Conservation (phyloP, 2,797 vertebrate species). For the Craterocephalus amniculus region DNA sequence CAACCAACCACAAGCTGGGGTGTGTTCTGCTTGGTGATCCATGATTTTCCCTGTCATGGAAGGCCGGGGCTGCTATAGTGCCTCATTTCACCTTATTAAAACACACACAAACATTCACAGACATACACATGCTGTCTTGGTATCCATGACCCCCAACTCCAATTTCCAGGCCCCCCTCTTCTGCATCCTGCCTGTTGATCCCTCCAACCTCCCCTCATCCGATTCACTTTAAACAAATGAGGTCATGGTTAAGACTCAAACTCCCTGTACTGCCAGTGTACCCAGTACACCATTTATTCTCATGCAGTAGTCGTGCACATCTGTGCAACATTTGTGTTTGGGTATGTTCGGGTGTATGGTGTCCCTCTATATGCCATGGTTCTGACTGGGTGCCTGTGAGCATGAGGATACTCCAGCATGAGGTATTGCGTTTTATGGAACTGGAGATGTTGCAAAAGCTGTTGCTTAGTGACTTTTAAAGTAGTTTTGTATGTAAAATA, state of each 20-base stretch:
- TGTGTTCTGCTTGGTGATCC: constrained; percentile 77
- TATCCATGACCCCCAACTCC: constrained; percentile 59
- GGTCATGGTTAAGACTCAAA: constrained; percentile 79
- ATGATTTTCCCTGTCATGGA: constrained; percentile 72
- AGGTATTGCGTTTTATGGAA: constrained; percentile 27
- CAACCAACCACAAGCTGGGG: constrained; percentile 29
- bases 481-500: not conserved
- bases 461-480: constrained; percentile 3
- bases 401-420: constrained; percentile 36
- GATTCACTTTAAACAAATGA: constrained; percentile 87
- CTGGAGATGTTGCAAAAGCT: constrained; percentile 28
- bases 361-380: constrained; percentile 43
- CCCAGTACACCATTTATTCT: constrained; percentile 61
- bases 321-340: constrained; percentile 75
- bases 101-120: constrained; percentile 57
- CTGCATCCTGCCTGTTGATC: constrained; percentile 62
- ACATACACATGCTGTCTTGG: constrained; percentile 29
- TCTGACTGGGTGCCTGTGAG: constrained; percentile 47
- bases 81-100: constrained; percentile 86
- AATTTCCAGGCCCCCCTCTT: constrained; percentile 57
- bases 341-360: constrained; percentile 40
- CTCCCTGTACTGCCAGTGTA: constrained; percentile 68
- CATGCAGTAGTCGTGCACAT: constrained; percentile 67
- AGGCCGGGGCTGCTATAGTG: constrained; percentile 58
- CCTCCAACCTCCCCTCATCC: constrained; percentile 59